Conservation (phyloP, 2,888 invertebrate species). For the Ellobium chinense region DNA sequence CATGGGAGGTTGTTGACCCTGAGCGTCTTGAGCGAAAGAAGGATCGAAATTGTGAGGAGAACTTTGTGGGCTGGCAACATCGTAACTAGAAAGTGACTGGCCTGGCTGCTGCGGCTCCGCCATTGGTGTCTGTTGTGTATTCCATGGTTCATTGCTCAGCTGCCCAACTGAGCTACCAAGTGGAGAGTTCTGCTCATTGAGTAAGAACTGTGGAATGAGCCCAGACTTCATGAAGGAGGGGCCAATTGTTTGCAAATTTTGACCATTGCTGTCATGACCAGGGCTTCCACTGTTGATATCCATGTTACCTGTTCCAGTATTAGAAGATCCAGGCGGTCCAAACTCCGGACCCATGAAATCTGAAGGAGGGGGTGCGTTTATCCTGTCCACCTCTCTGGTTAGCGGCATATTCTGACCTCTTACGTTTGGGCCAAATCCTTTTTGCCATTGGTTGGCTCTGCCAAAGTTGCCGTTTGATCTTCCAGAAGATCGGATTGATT, state of each 20-base stretch:
- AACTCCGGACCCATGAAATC: slow-evolving; percentile 24
- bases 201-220: not conserved
- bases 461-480: not conserved
- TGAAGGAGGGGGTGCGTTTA: not conserved
- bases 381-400: not conserved
- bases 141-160: slow-evolving; percentile 1
- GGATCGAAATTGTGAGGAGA: too few species aligned
- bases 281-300: not conserved
- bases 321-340: not conserved
- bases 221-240: too few species aligned
- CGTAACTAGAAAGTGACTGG: too few species aligned
- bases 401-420: not conserved
- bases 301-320: not conserved
- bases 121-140: not conserved
- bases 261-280: not conserved
- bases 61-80: too few species aligned
- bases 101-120: too few species aligned
- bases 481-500: not conserved
- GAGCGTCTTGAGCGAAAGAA: too few species aligned
- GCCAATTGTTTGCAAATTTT: not conserved
- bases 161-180: not conserved
- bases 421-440: not conserved
- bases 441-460: not conserved
- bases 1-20: too few species aligned
- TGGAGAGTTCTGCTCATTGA: slow-evolving; percentile 10